phyloP scores from a whole-genome alignment of 2,797 vertebrate species.

The Bovichtus variegatus region DNA sequence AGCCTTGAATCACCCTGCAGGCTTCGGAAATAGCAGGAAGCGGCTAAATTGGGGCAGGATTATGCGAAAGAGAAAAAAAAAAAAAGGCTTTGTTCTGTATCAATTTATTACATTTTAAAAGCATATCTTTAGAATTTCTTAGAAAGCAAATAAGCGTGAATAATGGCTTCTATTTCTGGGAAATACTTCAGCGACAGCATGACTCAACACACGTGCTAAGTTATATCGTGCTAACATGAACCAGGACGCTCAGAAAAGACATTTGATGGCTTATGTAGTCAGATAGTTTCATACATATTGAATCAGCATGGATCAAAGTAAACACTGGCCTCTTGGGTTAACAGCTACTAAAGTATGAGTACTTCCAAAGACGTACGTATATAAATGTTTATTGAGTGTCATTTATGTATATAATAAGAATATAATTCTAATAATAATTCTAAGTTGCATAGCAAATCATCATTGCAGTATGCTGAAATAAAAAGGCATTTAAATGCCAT shows the following conservation, averaged over 20 bases:
- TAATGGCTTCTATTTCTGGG: slow-evolving; percentile 38
- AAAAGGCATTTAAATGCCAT: slow-evolving; percentile 1
- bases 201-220: slow-evolving; percentile 47
- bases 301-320: slow-evolving; percentile 7
- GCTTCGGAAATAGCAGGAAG: slow-evolving; percentile 34
- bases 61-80: not conserved
- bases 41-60: not conserved
- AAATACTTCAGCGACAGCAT: slow-evolving; percentile 36
- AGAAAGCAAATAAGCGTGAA: slow-evolving; percentile 22
- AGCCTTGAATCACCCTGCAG: slow-evolving; percentile 15
- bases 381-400: not conserved
- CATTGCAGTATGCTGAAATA: not conserved
- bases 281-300: not conserved
- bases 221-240: slow-evolving; percentile 21
- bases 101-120: slow-evolving; percentile 37
- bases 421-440: no score
- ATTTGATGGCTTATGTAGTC: slow-evolving; percentile 15
- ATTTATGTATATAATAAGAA: not conserved
- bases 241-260: slow-evolving; percentile 12
- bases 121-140: slow-evolving; percentile 30
- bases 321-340: not conserved
- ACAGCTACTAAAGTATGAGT: not conserved
- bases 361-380: not conserved
- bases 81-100: slow-evolving; percentile 20
- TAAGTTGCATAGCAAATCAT: not conserved